Base-by-base conservation (phyloP, 2,888 invertebrate genomes). In the Allacma fusca region DNA sequence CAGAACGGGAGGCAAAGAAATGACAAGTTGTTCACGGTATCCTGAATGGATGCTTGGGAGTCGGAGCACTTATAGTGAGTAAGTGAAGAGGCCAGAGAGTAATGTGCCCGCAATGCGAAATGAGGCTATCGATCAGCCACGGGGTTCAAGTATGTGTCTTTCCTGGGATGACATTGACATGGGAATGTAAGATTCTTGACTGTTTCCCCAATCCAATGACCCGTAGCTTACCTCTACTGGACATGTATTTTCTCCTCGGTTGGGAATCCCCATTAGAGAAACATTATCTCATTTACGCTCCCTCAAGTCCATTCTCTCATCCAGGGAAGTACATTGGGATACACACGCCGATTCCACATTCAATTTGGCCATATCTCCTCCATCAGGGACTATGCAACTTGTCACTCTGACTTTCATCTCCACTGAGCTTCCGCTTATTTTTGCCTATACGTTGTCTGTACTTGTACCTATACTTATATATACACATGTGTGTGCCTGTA, bases 261-360 rank as follows among this genome's bases (percentile, higher is more conserved):
- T 12, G 19, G n/a, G 67, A 67, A n/a, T 13, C n/a, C 21, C 67
- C 67, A 67, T 67, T 67, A 67, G 67, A 28, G 67, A 13, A n/a
- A 67, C 28, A 67, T 67, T 24, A 67, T 67, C 67, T 26, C 67
- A 67, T 67, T 67, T 29, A 67, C 67, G 28, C 28, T 67, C 67
- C 29, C 26, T 67, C 67, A 67, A 29, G 13, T 67, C 67, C 67
- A 67, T 26, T 28, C 29, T 2, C 57, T 57, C 57, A 57, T 43
- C 44, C 44, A 9, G n/a, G n/a, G n/a, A n/a, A n/a, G n/a, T n/a
- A n/a, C n/a, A n/a, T n/a, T n/a, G n/a, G n/a, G n/a, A n/a, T n/a
- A n/a, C n/a, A n/a, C n/a, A 19, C 44, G 44, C 19, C 9, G 44
- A 43, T 43, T 9, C 44, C 44, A 43, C 19, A 9, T 43, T 43